Evolutionary conservation across 2,888 invertebrate genomes (phyloP), one percentile per base, ranked within the genome.

Genomic region (Stenotaenia linearis): DNA sequence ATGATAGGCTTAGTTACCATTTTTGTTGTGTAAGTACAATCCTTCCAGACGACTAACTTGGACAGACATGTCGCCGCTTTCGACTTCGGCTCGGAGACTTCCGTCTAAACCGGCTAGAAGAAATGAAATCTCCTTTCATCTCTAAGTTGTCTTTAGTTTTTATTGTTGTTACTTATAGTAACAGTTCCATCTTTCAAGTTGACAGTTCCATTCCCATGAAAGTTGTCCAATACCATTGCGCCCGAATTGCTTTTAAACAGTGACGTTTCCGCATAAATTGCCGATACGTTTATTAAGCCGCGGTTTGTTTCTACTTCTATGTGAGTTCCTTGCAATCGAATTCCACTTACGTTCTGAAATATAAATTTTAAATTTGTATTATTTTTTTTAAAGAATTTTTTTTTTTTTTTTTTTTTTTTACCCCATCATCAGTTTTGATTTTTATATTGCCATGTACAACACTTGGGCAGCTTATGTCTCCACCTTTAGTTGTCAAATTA

Each of bases 81-180:
- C 75, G 1, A 79, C 56, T 21, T 78, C 77, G 12, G 56, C 79
- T 21, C 32, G 45, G 10, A 80, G 37, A 74, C 78, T 78, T 6
- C 80, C 80, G 69, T 78, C 78, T 28, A 80, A 50, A n/a, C 80
- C 79, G 75, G 28, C 80, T 80, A n/a, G 2, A 37, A 35, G 9
- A 1, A 25, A 61, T 23, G 15, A 23, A 61, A 12, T 56, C 15
- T n/a, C 15, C 0, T 28, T 28, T 15, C 15, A 74, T n/a, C 21
- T 4, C 23, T 6, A 18, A 12, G 21, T 18, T 69, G 12, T 18
- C 12, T 18, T 10, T 2, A 28, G 15, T 75, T 30, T 75, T 75
- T 18, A 18, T n/a, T 56, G 0, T 56, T 30, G 56, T 61, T 74
- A 79, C 79, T 40, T n/a, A 79, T 74, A n/a, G 1, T 37, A 45